A percentile compares a stretch with the other conserved stretches of the same genome.
Conservation (phyloP, 2,113 vertebrate genomes). For the Junco hyemalis region DNA sequence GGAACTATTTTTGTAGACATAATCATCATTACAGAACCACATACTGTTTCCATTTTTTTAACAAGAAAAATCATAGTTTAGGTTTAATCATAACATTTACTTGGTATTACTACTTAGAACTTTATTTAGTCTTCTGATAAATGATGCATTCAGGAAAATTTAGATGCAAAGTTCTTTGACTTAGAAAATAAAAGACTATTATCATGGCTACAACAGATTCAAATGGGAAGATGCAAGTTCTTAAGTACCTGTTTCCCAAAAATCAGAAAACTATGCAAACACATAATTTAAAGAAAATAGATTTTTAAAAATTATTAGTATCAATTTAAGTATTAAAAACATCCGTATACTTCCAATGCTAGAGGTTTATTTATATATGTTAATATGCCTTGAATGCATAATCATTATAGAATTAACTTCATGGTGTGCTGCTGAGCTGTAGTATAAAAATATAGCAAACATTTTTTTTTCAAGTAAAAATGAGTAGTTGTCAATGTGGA, state of each 20-base stretch:
- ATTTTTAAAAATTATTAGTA: not conserved
- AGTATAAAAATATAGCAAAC: not conserved
- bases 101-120: not conserved
- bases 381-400: not conserved
- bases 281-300: not conserved
- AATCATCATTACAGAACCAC: not conserved
- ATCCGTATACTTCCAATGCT: not conserved
- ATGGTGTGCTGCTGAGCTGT: not conserved
- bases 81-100: not conserved
- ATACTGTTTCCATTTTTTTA: not conserved
- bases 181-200: not conserved
- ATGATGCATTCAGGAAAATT: not conserved
- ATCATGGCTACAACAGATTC: not conserved
- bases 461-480: not conserved
- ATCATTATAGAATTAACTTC: not conserved
- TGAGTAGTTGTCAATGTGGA: not conserved
- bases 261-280: not conserved
- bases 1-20: not conserved
- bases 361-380: not conserved
- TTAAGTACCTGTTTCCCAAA: not conserved
- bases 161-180: not conserved
- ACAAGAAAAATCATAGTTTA: not conserved
- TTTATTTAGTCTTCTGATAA: not conserved
- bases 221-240: not conserved
- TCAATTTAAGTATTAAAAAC: not conserved